phyloP scores from a whole-genome alignment of 2,113 vertebrate genomes.

The Panthera uncia region DNA sequence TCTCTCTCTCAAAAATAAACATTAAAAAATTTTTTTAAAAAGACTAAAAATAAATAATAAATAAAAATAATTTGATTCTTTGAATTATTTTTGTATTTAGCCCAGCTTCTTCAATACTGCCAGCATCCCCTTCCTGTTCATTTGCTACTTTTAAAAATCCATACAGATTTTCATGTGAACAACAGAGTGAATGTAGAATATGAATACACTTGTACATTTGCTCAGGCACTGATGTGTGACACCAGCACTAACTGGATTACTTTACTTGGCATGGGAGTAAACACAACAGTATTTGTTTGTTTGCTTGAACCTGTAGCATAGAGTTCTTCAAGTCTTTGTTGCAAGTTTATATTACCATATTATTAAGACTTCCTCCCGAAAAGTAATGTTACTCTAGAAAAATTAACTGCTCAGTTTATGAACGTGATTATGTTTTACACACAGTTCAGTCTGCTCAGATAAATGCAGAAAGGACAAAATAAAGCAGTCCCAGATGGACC shows the following conservation, averaged over 20 bases:
- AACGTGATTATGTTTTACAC: neutral
- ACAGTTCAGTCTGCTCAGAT: neutral
- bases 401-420: neutral
- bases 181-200: neutral
- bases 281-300: neutral
- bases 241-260: neutral
- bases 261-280: constrained; percentile 29
- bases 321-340: constrained; percentile 23
- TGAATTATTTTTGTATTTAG: constrained; percentile 13
- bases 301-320: constrained; percentile 24
- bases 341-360: neutral
- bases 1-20: too few species aligned
- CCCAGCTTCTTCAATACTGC: neutral
- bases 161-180: constrained; percentile 16
- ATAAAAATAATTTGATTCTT: constrained; percentile 33
- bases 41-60: too few species aligned
- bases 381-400: neutral
- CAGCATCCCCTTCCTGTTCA: neutral
- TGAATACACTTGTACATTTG: constrained; percentile 22
- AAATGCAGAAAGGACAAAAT: neutral
- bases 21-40: too few species aligned
- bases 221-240: neutral
- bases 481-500: neutral
- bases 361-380: constrained; percentile 48
- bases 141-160: constrained; percentile 50